A percentile compares a stretch with the other conserved stretches of the same genome.
These are phyloP conservation scores for Theonella swinhoei DNA, from an alignment of 37 sponge, comb jelly and placozoan genomes.

Conservation along the genomic window DNA sequence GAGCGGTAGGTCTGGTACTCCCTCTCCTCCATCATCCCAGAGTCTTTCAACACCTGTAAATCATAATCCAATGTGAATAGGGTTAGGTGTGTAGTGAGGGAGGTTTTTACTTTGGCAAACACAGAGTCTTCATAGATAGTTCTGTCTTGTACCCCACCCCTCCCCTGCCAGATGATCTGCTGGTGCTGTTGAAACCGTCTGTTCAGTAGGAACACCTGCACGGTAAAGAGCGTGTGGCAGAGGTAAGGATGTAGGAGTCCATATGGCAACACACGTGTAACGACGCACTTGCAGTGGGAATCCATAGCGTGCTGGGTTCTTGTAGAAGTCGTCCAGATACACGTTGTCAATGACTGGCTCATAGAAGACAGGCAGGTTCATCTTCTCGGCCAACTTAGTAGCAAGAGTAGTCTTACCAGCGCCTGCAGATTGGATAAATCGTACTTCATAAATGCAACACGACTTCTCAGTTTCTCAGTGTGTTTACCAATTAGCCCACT, in stretches of 20 bases:
- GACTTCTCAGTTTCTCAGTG: neutral
- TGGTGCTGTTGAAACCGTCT: conserved; percentile 96
- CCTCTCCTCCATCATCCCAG: conserved; percentile 91
- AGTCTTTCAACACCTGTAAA: conserved; percentile 79
- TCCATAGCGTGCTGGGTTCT: conserved; percentile 87
- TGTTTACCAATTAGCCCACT: conserved; percentile 84
- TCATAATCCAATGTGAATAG: neutral
- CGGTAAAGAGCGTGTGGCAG: neutral
- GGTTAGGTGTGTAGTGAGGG: neutral
- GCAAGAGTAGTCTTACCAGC: conserved; percentile 95
- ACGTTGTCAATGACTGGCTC: conserved; percentile 95
- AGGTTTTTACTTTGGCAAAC: conserved; percentile 82
- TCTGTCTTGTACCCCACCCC: conserved; percentile 95
- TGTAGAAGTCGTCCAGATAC: conserved; percentile 93
- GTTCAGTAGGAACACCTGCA: conserved; percentile 89
- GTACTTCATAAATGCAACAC: neutral
- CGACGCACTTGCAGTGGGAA: conserved; percentile 92
- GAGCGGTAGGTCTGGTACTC: conserved; percentile 91
- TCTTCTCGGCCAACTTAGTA: conserved; percentile 88
- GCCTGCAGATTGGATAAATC: conserved; percentile 34
- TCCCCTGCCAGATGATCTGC: conserved; percentile 97
- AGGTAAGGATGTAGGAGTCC: neutral
- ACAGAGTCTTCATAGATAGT: conserved; percentile 98
- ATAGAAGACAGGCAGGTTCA: conserved; percentile 89
- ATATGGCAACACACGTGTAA: neutral